Conservation (phyloP, 2,888 invertebrate genomes). For the Chalcosyrphus nemorum region DNA sequence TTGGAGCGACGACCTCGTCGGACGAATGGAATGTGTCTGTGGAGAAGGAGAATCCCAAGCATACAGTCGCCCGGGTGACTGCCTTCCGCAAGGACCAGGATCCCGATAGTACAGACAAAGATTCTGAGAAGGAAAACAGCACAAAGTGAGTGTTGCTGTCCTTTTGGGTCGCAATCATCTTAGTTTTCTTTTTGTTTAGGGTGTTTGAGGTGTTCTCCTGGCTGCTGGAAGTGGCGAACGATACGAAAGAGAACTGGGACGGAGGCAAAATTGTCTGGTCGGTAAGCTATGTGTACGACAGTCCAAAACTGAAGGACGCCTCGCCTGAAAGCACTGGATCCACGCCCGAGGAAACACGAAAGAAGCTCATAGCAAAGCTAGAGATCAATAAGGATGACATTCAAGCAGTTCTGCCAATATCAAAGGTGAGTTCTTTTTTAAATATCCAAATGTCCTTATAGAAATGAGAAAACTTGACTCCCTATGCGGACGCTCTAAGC, state of each 20-base stretch:
- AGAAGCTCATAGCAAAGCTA: constrained; percentile 90
- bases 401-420: constrained; percentile 95
- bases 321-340: constrained; percentile 76
- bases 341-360: constrained; percentile 81
- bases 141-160: constrained; percentile 34
- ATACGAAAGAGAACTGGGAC: constrained; percentile 89
- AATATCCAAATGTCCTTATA: too few relatives aligned
- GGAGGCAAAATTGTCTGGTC: constrained; percentile 95
- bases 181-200: constrained; percentile 74
- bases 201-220: constrained; percentile 94
- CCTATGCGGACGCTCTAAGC: too few relatives aligned
- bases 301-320: constrained; percentile 81
- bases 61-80: constrained; percentile 94
- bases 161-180: neutral
- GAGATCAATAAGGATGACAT: constrained; percentile 97
- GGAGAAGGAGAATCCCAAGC: constrained; percentile 90
- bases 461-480: too few relatives aligned
- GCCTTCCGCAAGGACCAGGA: constrained; percentile 87
- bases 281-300: constrained; percentile 87
- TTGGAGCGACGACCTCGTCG: constrained; percentile 90
- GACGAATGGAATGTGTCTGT: constrained; percentile 94
- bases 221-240: constrained; percentile 94
- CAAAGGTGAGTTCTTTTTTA: constrained; percentile 89
- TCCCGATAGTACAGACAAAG: constrained; percentile 75
- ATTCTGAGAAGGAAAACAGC: constrained; percentile 60